Evolutionary conservation across 2,113 vertebrate species (phyloP).

Genomic region (Laticauda colubrina): DNA sequence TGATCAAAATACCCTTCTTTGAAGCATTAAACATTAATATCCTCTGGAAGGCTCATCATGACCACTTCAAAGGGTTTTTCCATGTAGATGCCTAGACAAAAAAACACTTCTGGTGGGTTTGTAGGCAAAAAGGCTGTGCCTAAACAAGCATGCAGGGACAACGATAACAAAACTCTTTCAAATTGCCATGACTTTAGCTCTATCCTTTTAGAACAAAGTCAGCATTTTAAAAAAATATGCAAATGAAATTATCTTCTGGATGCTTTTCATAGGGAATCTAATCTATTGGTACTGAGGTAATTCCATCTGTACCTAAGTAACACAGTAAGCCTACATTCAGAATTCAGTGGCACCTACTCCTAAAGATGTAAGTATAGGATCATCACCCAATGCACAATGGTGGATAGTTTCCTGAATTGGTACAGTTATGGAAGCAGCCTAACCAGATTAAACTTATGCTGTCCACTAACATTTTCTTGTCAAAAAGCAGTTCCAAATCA

Average conservation of each 20-base stretch:
- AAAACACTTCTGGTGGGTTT: background rate
- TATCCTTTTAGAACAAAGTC: background rate
- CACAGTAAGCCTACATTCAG: background rate
- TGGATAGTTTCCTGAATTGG: background rate
- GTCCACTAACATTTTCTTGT: background rate
- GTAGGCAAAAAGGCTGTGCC: background rate
- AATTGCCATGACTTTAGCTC: background rate
- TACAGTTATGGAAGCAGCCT: background rate
- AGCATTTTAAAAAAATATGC: background rate
- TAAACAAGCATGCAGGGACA: background rate
- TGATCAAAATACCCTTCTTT: background rate
- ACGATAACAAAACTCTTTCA: background rate
- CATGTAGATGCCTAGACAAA: background rate
- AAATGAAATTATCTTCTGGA: background rate
- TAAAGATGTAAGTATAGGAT: background rate
- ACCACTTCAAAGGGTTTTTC: background rate
- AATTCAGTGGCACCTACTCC: background rate
- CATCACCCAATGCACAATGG: background rate
- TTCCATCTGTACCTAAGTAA: background rate
- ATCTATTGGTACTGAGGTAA: background rate
- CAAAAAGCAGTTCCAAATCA: background rate
- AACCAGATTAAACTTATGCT: background rate
- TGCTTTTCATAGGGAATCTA: background rate
- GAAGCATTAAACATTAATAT: background rate
- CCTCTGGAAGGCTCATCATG: background rate